A percentile compares a stretch with the other conserved stretches of the same genome.
Conservation (phyloP, 2,888 invertebrate genomes). For the Andrena flavipes region DNA sequence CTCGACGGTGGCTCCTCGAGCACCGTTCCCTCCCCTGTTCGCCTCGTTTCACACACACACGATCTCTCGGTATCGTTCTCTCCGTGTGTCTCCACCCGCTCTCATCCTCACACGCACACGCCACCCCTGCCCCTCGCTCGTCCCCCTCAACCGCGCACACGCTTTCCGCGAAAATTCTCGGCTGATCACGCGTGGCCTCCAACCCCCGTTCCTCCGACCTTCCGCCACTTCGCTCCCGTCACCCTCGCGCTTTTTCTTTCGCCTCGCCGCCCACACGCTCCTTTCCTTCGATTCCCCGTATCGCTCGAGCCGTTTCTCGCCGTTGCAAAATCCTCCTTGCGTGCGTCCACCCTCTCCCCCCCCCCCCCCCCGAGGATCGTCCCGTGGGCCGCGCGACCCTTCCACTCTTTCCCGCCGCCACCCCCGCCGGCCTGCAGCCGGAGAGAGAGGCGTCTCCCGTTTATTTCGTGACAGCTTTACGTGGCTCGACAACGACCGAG, state of each 20-base stretch:
- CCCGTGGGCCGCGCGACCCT: slow-evolving; percentile 18
- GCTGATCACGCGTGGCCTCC: slow-evolving; percentile 11
- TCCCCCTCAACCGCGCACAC: not conserved
- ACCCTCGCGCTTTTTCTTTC: slow-evolving; percentile 7
- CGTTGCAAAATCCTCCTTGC: slow-evolving; percentile 1
- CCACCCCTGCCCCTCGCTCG: not conserved
- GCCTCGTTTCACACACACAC: slow-evolving; percentile 18
- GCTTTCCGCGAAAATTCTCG: slow-evolving; percentile 8
- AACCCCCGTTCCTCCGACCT: not conserved
- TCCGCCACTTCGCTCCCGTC: slow-evolving; percentile 5
- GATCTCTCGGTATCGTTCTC: slow-evolving; percentile 4
- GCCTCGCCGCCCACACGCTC: not conserved
- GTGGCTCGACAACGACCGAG: slow-evolving; percentile 82
- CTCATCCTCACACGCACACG: slow-evolving; percentile 23
- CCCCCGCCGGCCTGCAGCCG: slow-evolving; percentile 20
- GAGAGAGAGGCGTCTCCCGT: slow-evolving; percentile 23
- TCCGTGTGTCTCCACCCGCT: slow-evolving; percentile 9
- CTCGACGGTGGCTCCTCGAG: slow-evolving; percentile 44
- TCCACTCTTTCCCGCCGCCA: slow-evolving; percentile 1
- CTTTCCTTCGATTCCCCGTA: not conserved
- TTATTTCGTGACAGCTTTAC: slow-evolving; percentile 63
- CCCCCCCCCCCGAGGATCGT: slow-evolving; percentile 64
- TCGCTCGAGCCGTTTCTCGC: not conserved
- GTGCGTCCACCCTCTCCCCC: slow-evolving; percentile 18
- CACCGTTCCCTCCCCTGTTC: slow-evolving; percentile 19